Conservation (phyloP, 2,797 vertebrate genomes). For the Syngnathus rostellatus region DNA sequence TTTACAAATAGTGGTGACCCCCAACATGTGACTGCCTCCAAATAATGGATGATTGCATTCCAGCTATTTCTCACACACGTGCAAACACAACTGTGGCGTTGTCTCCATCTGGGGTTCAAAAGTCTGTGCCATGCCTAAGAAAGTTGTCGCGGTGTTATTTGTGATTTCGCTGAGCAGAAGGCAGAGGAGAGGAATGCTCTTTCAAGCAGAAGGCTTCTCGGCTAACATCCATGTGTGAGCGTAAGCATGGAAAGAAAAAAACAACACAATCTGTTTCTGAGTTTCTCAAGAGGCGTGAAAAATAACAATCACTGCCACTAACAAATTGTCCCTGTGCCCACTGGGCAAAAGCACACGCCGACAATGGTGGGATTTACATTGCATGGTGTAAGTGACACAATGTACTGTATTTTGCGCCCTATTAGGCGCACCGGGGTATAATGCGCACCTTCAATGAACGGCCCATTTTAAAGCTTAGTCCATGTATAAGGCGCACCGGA, state of each 20-base stretch:
- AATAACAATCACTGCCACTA: not conserved
- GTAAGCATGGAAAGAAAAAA: not conserved
- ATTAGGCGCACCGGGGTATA: no score
- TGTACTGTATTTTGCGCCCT: not conserved
- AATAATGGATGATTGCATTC: slow-evolving; percentile 1
- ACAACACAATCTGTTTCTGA: slow-evolving; percentile 6
- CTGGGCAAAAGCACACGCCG: not conserved
- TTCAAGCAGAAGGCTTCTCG: slow-evolving; percentile 1
- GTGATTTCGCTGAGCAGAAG: not conserved
- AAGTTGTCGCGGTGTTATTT: not conserved
- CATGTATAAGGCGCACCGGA: no score
- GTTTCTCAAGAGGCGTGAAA: not conserved
- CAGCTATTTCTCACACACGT: not conserved
- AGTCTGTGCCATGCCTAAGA: not conserved
- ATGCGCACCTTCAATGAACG: no score
- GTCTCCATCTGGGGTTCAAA: not conserved
- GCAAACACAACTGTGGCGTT: not conserved
- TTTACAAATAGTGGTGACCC: slow-evolving; percentile 1
- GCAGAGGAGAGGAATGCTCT: not conserved
- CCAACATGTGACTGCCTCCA: not conserved
- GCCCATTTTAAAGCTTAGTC: no score
- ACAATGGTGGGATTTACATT: not conserved
- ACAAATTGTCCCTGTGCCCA: not conserved
- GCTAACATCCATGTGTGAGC: slow-evolving; percentile 1
- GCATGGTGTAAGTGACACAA: not conserved